phyloP scores from a whole-genome alignment of 2,888 invertebrate species.

The Hydrotaea diabolus region DNA sequence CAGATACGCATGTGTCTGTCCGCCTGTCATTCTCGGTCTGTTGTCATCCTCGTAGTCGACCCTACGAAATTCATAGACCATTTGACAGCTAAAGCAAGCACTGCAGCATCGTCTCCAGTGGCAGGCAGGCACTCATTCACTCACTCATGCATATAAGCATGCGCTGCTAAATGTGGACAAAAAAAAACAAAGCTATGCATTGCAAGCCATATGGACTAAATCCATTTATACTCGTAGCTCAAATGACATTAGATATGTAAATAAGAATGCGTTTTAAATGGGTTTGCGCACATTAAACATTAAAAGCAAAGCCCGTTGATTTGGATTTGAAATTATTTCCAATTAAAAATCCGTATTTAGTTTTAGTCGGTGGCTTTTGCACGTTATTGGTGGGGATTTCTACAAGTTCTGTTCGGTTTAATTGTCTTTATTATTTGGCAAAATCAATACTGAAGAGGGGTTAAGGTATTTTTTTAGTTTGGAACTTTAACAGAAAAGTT shows the following conservation, averaged over 20 bases:
- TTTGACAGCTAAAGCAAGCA: conserved; percentile 52
- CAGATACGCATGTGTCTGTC: neutral
- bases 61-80: conserved; percentile 27
- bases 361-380: neutral
- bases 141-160: neutral
- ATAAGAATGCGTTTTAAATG: neutral
- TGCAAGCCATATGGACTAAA: conserved; percentile 2
- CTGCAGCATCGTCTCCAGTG: neutral
- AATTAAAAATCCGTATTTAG: neutral
- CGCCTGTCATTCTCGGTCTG: neutral
- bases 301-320: neutral
- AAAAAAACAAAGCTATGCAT: no score
- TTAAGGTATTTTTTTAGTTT: no score
- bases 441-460: conserved; percentile 22
- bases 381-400: neutral
- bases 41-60: neutral
- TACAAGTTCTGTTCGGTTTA: neutral
- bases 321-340: neutral
- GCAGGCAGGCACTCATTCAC: no score
- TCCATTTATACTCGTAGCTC: neutral
- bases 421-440: neutral
- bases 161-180: neutral
- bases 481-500: no score
- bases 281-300: neutral
- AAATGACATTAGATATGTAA: no score